Conservation (phyloP, 2,888 invertebrate species). For the Caenorhabditis sinica region DNA sequence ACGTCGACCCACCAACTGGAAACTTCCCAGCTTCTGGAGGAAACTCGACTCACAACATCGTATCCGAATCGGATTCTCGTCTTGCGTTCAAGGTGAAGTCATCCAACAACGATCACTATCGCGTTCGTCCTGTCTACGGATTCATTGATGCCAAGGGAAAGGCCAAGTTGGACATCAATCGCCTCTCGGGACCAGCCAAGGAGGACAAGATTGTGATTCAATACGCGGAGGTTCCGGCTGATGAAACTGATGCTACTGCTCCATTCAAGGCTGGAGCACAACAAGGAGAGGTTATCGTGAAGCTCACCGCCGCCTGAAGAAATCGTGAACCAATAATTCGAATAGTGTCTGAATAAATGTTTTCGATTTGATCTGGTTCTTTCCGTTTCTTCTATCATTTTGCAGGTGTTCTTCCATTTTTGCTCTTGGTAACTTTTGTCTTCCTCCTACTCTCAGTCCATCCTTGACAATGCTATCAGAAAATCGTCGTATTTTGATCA, state of each 20-base stretch:
- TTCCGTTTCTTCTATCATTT: neutral
- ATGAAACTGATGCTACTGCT: conserved; percentile 73
- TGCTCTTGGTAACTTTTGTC: no score
- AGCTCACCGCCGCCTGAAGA: conserved; percentile 62
- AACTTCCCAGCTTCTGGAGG: conserved; percentile 75
- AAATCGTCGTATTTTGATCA: no score
- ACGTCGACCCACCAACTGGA: conserved; percentile 74
- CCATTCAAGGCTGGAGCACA: conserved; percentile 74
- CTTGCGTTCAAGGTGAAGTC: conserved; percentile 77
- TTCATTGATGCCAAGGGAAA: conserved; percentile 70
- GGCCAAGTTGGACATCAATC: conserved; percentile 68
- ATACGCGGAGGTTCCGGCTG: conserved; percentile 73
- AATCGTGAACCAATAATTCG: neutral
- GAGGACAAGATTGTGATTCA: conserved; percentile 74
- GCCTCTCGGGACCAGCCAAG: conserved; percentile 66
- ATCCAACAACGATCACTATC: conserved; percentile 77
- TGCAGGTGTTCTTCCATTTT: no score
- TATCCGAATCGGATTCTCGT: conserved; percentile 70
- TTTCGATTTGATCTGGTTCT: neutral
- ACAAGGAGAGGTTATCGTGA: conserved; percentile 71
- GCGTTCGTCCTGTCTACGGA: conserved; percentile 76
- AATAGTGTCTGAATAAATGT: neutral
- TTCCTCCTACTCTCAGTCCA: no score
- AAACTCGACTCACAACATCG: conserved; percentile 70
- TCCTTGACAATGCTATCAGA: no score